Evolutionary conservation across 2,797 vertebrate genomes (phyloP).

Genomic region (Micropoecilia bifurca): DNA sequence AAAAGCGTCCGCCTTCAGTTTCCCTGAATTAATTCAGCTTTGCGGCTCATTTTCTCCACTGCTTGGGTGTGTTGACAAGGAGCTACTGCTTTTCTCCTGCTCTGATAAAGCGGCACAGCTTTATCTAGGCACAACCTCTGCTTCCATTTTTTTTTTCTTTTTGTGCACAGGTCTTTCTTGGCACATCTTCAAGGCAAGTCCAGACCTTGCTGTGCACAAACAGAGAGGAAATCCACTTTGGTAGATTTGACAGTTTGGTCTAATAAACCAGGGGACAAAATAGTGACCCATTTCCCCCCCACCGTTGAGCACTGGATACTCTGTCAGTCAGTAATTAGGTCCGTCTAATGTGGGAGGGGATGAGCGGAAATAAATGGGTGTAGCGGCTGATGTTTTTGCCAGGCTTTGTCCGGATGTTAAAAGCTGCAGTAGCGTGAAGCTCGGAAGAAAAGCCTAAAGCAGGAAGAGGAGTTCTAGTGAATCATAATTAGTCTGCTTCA

Average conservation of each 20-base stretch:
- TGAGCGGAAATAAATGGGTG: slow-evolving; percentile 61
- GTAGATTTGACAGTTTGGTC: slow-evolving; percentile 48
- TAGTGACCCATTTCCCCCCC: slow-evolving; percentile 54
- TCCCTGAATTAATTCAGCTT: slow-evolving; percentile 81
- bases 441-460: slow-evolving; percentile 34
- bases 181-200: slow-evolving; percentile 32
- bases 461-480: slow-evolving; percentile 54
- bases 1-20: slow-evolving; percentile 72
- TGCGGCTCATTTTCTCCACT: slow-evolving; percentile 70
- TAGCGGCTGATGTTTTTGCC: slow-evolving; percentile 61
- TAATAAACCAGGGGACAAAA: slow-evolving; percentile 61
- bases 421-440: slow-evolving; percentile 42
- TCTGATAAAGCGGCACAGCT: slow-evolving; percentile 59
- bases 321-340: slow-evolving; percentile 70
- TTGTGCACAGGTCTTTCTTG: slow-evolving; percentile 44
- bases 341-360: slow-evolving; percentile 57
- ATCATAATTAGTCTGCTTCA: slow-evolving; percentile 73
- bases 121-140: slow-evolving; percentile 61
- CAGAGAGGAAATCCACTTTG: slow-evolving; percentile 29
- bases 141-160: slow-evolving; percentile 26
- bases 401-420: slow-evolving; percentile 51
- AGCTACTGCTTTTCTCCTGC: slow-evolving; percentile 54
- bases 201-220: slow-evolving; percentile 38
- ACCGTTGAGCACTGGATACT: slow-evolving; percentile 43
- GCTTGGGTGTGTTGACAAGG: slow-evolving; percentile 69